phyloP scores from a whole-genome alignment of 1,140 invertebrate genomes.

The Aphelinus atriplicis region DNA sequence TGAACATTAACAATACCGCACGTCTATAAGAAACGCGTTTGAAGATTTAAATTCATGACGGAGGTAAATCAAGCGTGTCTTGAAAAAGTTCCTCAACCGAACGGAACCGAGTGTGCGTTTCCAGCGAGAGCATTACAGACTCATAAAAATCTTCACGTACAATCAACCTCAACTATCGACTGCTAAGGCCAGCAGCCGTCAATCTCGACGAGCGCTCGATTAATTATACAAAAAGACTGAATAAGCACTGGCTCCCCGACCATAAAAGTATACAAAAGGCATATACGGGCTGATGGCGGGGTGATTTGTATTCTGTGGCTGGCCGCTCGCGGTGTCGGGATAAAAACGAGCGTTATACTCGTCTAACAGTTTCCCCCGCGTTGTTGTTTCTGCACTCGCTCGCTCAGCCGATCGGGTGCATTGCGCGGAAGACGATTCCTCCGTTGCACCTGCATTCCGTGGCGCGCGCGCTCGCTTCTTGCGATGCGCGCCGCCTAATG shows the following conservation, averaged over 20 bases:
- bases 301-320: slow-evolving; percentile 22
- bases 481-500: neutral
- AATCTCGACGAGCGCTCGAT: neutral
- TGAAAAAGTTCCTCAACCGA: too few relatives aligned
- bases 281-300: neutral
- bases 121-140: too few relatives aligned
- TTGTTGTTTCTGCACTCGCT: neutral
- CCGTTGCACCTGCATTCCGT: slow-evolving; percentile 7
- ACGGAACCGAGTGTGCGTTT: too few relatives aligned
- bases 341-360: neutral
- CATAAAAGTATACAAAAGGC: neutral
- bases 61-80: too few relatives aligned
- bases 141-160: too few relatives aligned
- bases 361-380: slow-evolving; percentile 5
- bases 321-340: neutral
- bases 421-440: slow-evolving; percentile 5
- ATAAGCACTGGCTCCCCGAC: neutral
- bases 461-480: neutral
- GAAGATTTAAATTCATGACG: too few relatives aligned
- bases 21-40: too few relatives aligned
- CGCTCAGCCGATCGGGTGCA: neutral
- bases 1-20: too few relatives aligned
- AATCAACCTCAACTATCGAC: too few relatives aligned
- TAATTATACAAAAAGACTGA: neutral
- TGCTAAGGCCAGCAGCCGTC: neutral